Evolutionary conservation across 1,140 invertebrate species (phyloP), one percentile per base, ranked within the genome.

Genomic region (Drosophila eugracilis): DNA sequence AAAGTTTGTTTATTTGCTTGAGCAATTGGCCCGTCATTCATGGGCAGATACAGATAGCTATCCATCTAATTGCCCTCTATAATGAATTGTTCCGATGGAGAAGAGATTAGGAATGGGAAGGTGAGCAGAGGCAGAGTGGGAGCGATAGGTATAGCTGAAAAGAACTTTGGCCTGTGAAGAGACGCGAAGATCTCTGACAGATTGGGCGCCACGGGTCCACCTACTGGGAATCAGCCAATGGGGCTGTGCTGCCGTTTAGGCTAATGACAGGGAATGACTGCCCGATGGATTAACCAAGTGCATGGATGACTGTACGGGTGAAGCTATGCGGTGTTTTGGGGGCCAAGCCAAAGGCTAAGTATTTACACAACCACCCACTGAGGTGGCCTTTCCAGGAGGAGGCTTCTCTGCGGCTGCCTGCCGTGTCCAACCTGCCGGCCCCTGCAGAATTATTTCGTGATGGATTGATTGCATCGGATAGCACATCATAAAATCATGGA

Each of bases 321-420:
- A 71, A 70, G 71, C 63, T 65, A 71, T 85, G 75, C 55, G 80
- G 73, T 88, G 81, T 86, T 88, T 81, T 78, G 81, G 83, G 70
- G 83, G 83, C 83, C 78, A 83, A 26, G 47, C 58, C 70, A 75
- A 52, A 89, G 83, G 78, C 78, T 75, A 88, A 88, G 55, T 88
- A 88, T 88, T 88, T 88, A 88, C 83, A 78, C 66, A 78, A 78
- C 78, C 83, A 88, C 83, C 83, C 83, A 88, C 83, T 88, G 83
- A 44, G 83, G 83, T 81, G 66, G 81, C 67, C 42, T 66, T 52
- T 63, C 21, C 26, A 37, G 45, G 22, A 26, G 47, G 24, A 30
- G 57, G 34, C 47, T 50, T n/a, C 41, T 30, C 17, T 17, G 55
- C 30, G 72, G 57, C 81, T 86, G 83, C 84, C 84, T 73, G 84